Percentiles rank a stretch among this genome's conserved stretches.
Evolutionary conservation across 2,113 vertebrate genomes (phyloP).

Genomic region (Halichoerus grypus): DNA sequence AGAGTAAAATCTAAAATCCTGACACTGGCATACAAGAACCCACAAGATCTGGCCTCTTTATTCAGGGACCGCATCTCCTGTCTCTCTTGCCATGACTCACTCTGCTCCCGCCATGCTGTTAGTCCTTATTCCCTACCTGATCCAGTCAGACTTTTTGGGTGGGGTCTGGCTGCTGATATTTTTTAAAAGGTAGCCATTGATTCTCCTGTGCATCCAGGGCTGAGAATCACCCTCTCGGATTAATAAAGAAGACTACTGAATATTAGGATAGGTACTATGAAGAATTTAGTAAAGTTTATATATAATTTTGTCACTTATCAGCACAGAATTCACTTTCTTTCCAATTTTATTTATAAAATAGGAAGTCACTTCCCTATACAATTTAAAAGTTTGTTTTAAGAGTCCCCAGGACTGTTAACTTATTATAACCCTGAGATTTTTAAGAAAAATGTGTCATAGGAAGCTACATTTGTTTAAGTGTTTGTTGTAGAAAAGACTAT

Average conservation of each 20-base stretch:
- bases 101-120: background rate
- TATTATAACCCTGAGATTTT: constrained; percentile 16
- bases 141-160: background rate
- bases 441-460: background rate
- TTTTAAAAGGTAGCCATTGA: background rate
- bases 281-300: background rate
- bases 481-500: background rate
- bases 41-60: background rate
- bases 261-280: background rate
- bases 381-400: background rate
- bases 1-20: background rate
- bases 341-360: constrained; percentile 5
- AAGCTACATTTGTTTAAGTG: background rate
- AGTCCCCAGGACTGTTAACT: background rate
- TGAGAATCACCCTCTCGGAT: background rate
- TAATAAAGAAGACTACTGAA: background rate
- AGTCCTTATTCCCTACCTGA: background rate
- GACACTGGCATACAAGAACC: background rate
- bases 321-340: background rate
- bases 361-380: background rate
- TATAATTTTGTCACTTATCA: background rate
- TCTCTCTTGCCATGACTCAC: background rate
- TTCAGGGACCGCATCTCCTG: rapidly evolving
- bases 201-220: background rate
- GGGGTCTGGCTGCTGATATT: background rate